Percentiles rank a stretch among this genome's conserved stretches.
phyloP scores from a whole-genome alignment of 2,113 vertebrate genomes.

The Saguinus imperator region DNA sequence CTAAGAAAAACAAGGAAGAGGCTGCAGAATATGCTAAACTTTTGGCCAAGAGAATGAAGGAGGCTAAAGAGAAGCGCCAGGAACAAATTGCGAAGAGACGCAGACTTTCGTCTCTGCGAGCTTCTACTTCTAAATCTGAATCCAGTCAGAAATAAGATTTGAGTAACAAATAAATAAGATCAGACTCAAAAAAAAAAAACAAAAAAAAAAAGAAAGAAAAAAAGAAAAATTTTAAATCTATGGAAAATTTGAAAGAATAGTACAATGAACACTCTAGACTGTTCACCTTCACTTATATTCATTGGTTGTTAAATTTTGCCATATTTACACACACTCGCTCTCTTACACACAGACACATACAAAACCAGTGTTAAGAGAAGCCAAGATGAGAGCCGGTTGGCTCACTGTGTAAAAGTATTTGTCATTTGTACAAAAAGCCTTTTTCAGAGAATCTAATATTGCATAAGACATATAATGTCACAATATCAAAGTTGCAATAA shows the following conservation, averaged over 20 bases:
- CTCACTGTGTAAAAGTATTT: background rate
- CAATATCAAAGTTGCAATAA: background rate
- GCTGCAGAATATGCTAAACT: no score
- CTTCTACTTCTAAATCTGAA: no score
- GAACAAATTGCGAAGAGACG: no score
- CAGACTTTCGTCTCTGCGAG: no score
- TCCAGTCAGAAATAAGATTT: no score
- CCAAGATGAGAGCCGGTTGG: background rate
- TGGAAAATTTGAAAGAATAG: background rate
- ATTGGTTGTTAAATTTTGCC: background rate
- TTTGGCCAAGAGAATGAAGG: no score
- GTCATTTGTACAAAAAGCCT: background rate
- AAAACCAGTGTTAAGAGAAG: background rate
- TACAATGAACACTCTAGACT: background rate
- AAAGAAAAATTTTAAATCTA: background rate
- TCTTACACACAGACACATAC: background rate
- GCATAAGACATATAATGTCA: background rate
- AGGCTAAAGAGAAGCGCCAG: no score
- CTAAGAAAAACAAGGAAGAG: no score
- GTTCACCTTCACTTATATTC: background rate
- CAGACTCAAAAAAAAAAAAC: no score
- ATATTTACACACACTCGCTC: background rate
- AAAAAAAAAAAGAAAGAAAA: no score
- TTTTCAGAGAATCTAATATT: background rate
- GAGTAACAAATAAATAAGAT: no score